Base-by-base conservation (phyloP, 2,888 invertebrate species). In the Stenotaenia linearis region DNA sequence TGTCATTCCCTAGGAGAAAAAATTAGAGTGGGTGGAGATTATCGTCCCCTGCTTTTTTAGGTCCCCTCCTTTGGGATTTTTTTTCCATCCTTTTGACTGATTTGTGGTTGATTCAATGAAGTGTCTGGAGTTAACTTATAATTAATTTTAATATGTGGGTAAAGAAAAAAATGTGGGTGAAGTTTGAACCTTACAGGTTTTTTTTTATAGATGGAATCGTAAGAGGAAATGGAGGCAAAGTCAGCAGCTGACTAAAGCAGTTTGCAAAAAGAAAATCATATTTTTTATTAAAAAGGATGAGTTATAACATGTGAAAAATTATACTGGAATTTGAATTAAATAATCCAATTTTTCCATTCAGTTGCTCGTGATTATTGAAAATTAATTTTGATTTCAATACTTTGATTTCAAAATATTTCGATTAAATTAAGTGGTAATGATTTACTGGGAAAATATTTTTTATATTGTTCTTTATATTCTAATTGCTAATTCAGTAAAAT, bases 21-120 rank as follows among this genome's bases (percentile, higher is more conserved):
- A 69, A 69, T 69, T 69, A 69, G 69, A 69, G 69, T 69, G 69
- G 69, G 69, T 69, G 69, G 69, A 69, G 69, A 69, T 69, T 69
- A 69, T 28, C 69, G n/a, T 10, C 69, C 69, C 69, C 69, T 69
- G 12, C 25, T 69, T 69, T 69, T 69, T 69, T 12, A 2, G 28
- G 23, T n/a, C 28, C 69, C 69, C 15, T 28, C 69, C 28, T 69
- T 69, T 25, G 25, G 28, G 28, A 28, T 28, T 69, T 69, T 69
- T 69, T 69, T 15, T 45, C 15, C 45, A 4, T 18, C 12, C 18
- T 45, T 45, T 69, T 23, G 69, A 69, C 69, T 69, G 69, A 69
- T 69, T 69, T 69, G 69, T 69, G 69, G 69, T 69, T 69, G 23
- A 69, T 28, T 69, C 69, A 69, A 69, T 69, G 69, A 25, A 69